Evolutionary conservation across 2,797 vertebrate species (phyloP), one percentile per base, ranked within the genome.

Genomic region (Triplophysa yarkandensis): DNA sequence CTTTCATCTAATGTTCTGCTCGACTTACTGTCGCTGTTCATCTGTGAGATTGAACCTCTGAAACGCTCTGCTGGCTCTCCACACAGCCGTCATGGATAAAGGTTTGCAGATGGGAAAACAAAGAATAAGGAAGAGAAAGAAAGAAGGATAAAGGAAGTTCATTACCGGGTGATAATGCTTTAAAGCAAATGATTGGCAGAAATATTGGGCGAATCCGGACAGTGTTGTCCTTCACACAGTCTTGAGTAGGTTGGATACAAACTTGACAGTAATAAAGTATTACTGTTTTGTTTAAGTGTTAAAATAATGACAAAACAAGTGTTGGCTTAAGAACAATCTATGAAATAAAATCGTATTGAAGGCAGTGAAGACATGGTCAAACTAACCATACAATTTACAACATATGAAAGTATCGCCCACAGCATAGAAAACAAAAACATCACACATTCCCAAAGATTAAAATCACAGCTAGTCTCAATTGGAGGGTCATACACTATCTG

Each of bases 81-180:
- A 65, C 61, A 63, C 74, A 67, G 55, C 68, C 32, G 28, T 77
- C 63, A 77, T 43, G 64, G 55, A 77, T 34, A 76, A 77, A 57
- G 67, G 69, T 68, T 60, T 77, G 72, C 34, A 57, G 71, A 68
- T 54, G 55, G 64, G 65, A 39, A 74, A 36, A 50, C 36, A 57
- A 77, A 75, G 55, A 44, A 57, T 32, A 19, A 44, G 74, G 43
- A 74, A 52, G 58, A 55, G 28, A 63, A 63, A 50, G 23, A 70
- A 71, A 55, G 50, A 55, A 44, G 50, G 19, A 76, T 65, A 25
- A 44, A 44, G 65, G 32, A 65, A 75, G 78, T 76, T 85, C 79
- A 82, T 82, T 32, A 70, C 54, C 9, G 27, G 58, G 57, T 83
- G 81, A 83, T 83, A 75, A 74, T 77, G 80, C 62, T 68, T 64